Evolutionary conservation across 2,113 vertebrate species (phyloP).

Genomic region (Pristiophorus japonicus): DNA sequence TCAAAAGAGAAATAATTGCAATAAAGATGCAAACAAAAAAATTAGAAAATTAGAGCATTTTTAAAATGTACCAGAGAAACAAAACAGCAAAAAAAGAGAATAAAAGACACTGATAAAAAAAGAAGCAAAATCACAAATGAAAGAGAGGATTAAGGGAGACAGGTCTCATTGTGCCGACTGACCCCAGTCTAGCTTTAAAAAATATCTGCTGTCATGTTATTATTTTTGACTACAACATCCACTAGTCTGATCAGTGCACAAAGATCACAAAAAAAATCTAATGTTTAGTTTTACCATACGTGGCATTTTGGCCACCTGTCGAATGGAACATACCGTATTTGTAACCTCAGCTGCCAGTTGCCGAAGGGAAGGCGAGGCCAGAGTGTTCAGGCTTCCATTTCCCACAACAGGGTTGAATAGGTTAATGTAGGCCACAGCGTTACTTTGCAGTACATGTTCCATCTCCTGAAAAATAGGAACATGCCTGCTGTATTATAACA

Average conservation of each 20-base stretch:
- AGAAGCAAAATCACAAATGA: too few relatives aligned
- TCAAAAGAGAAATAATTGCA: too few relatives aligned
- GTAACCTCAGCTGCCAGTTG: slow-evolving; percentile 72
- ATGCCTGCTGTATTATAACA: neutral
- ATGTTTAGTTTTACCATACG: neutral
- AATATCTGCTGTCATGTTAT: neutral
- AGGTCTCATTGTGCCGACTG: too few relatives aligned
- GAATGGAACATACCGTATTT: slow-evolving; percentile 48
- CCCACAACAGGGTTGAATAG: slow-evolving; percentile 73
- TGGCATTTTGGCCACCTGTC: neutral
- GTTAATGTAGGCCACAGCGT: slow-evolving; percentile 76
- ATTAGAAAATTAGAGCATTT: too few relatives aligned
- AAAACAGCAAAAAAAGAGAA: too few relatives aligned
- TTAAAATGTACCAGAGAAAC: too few relatives aligned
- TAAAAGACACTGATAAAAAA: too few relatives aligned
- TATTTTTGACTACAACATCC: neutral
- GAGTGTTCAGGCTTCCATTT: slow-evolving; percentile 61
- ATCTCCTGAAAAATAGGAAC: slow-evolving; percentile 64
- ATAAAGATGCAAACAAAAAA: too few relatives aligned
- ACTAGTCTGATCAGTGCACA: neutral
- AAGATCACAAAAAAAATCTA: too few relatives aligned
- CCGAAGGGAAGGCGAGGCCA: slow-evolving; percentile 77
- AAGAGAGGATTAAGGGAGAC: too few relatives aligned
- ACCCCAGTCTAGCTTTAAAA: neutral
- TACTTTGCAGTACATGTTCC: slow-evolving; percentile 69